Conservation (phyloP, 2,888 invertebrate genomes). For the Sphaerophoria taeniata region DNA sequence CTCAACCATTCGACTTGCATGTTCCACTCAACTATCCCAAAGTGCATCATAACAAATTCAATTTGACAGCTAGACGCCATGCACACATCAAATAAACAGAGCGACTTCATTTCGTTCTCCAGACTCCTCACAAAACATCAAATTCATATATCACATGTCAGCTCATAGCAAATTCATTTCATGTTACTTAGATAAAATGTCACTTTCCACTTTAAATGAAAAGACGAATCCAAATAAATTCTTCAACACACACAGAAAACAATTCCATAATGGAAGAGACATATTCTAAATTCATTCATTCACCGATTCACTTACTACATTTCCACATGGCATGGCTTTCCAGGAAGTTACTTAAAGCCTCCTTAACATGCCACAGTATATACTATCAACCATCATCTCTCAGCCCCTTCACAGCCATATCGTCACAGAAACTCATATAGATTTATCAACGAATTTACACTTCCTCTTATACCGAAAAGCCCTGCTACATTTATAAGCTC, state of each 20-base stretch:
- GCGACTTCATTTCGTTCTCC: background rate
- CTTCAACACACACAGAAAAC: background rate
- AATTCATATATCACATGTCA: constrained; percentile 1
- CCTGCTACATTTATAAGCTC: constrained; percentile 23
- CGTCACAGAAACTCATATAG: background rate
- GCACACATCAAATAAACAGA: background rate
- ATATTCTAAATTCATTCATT: constrained; percentile 5
- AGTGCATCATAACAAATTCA: no score
- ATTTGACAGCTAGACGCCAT: no score
- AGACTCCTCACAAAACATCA: background rate
- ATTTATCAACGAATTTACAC: constrained; percentile 56
- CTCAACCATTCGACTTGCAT: no score
- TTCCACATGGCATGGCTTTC: background rate
- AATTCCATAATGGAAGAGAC: constrained; percentile 21
- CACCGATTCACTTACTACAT: background rate
- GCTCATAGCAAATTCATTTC: constrained; percentile 14
- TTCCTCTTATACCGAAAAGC: constrained; percentile 8
- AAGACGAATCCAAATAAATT: background rate
- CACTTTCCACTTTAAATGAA: background rate
- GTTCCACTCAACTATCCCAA: no score
- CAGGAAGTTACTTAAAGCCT: background rate
- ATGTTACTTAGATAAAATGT: constrained; percentile 6
- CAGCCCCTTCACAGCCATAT: background rate
- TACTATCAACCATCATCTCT: background rate
- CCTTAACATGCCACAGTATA: background rate